phyloP scores from a whole-genome alignment of 92 coral and sea anemone genomes.

The Heteractis magnifica region DNA sequence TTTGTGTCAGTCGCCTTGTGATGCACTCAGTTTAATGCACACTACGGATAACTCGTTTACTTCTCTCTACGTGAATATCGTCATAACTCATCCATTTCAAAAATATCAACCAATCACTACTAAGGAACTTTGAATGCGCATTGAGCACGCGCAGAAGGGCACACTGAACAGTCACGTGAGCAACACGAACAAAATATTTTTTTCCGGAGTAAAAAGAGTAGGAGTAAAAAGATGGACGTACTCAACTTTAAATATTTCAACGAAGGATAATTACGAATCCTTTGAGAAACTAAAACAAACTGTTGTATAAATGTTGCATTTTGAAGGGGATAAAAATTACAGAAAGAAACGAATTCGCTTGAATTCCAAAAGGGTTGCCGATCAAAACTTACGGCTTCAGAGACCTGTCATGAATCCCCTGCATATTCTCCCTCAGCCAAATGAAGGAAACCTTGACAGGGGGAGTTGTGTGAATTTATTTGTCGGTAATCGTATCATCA shows the following conservation, averaged over 20 bases:
- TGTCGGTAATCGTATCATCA: no score
- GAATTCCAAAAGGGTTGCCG: no score
- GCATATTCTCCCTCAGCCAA: no score
- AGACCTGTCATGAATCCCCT: no score
- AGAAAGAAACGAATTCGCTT: no score
- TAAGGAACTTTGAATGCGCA: background rate
- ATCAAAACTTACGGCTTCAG: no score
- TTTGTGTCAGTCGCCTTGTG: background rate
- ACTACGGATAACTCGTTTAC: constrained; percentile 6
- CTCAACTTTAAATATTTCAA: background rate
- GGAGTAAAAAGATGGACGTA: background rate
- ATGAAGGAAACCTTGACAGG: no score
- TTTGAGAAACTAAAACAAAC: no score
- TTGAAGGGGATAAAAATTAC: no score
- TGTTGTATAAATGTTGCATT: no score
- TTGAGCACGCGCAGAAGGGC: background rate
- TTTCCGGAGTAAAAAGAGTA: background rate
- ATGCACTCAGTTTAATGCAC: background rate
- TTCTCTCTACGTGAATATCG: constrained; percentile 2
- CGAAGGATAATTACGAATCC: background rate
- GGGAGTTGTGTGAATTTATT: no score
- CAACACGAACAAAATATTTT: background rate
- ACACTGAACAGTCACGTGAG: constrained; percentile 1
- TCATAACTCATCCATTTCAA: background rate
- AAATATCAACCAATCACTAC: background rate